A percentile compares a stretch with the other conserved stretches of the same genome.
Conservation (phyloP, 2,797 vertebrate species). For the Danionella dracula region DNA sequence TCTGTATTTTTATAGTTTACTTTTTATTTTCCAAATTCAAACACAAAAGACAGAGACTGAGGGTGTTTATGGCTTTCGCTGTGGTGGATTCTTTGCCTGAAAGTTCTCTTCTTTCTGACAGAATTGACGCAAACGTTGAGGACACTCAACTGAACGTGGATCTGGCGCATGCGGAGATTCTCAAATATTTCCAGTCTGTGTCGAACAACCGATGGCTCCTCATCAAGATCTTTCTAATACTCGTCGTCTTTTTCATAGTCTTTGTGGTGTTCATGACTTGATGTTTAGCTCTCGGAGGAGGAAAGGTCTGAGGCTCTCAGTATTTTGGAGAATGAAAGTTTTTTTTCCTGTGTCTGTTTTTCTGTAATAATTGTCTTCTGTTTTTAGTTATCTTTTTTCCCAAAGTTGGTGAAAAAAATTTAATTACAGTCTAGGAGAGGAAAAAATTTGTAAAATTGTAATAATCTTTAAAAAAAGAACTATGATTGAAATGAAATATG, state of each 20-base stretch:
- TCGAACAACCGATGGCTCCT: slow-evolving; percentile 79
- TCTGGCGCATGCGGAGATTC: slow-evolving; percentile 73
- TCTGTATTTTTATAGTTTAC: no score
- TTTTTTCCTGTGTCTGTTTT: not conserved
- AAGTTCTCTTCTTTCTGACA: slow-evolving; percentile 30
- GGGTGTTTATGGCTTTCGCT: no score
- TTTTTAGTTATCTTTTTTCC: not conserved
- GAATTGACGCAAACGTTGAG: slow-evolving; percentile 76
- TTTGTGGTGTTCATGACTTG: slow-evolving; percentile 79
- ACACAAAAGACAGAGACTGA: no score
- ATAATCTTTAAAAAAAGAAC: no score
- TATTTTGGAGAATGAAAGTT: slow-evolving; percentile 2
- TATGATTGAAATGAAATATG: no score
- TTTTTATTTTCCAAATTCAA: no score
- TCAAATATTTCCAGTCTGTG: slow-evolving; percentile 81
- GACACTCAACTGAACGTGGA: slow-evolving; percentile 77
- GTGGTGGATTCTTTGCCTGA: no score
- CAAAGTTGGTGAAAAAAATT: not conserved
- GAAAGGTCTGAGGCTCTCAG: not conserved
- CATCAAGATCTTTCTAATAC: slow-evolving; percentile 80
- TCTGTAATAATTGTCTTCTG: not conserved
- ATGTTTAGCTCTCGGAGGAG: slow-evolving; percentile 18
- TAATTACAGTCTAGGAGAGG: no score
- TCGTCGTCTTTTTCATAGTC: slow-evolving; percentile 78
- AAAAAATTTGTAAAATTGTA: no score